These are phyloP conservation scores for Agelaius phoeniceus DNA, from an alignment of 2,113 vertebrate genomes.

Conservation along the genomic window DNA sequence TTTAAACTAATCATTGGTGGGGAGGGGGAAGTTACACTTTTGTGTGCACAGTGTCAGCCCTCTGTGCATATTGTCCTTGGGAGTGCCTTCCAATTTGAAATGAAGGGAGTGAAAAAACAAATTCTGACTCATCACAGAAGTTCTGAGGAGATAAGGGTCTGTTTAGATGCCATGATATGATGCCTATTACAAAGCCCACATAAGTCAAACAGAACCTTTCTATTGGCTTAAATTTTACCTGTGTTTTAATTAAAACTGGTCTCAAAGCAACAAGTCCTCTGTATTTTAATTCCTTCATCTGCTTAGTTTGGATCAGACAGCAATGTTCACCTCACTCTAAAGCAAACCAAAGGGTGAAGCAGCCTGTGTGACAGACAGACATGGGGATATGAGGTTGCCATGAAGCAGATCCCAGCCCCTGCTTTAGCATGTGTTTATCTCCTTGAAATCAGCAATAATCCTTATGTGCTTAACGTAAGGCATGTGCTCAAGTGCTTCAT, in stretches of 20 bases:
- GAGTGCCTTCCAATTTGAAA: not conserved
- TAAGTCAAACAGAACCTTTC: not conserved
- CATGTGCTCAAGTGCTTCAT: slow-evolving; percentile 31
- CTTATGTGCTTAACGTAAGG: not conserved
- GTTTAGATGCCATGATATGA: rapidly evolving
- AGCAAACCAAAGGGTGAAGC: not conserved
- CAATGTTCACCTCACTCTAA: not conserved
- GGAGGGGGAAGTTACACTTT: rapidly evolving
- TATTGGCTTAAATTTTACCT: not conserved
- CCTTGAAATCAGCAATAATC: slow-evolving; percentile 47
- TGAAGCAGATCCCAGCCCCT: not conserved
- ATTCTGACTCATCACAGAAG: not conserved
- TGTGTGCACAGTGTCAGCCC: not conserved
- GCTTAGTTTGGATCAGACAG: not conserved
- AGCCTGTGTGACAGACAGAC: not conserved
- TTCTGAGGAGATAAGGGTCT: not conserved
- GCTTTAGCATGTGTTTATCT: not conserved
- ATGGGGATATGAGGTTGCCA: not conserved
- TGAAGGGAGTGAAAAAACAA: not conserved
- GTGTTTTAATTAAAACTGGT: not conserved
- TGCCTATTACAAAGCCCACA: not conserved
- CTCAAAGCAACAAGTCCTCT: not conserved
- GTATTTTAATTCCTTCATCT: not conserved
- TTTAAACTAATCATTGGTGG: not conserved
- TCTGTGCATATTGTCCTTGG: not conserved